Conservation (phyloP, 2,888 invertebrate genomes). For the Synergus laeviventris region DNA sequence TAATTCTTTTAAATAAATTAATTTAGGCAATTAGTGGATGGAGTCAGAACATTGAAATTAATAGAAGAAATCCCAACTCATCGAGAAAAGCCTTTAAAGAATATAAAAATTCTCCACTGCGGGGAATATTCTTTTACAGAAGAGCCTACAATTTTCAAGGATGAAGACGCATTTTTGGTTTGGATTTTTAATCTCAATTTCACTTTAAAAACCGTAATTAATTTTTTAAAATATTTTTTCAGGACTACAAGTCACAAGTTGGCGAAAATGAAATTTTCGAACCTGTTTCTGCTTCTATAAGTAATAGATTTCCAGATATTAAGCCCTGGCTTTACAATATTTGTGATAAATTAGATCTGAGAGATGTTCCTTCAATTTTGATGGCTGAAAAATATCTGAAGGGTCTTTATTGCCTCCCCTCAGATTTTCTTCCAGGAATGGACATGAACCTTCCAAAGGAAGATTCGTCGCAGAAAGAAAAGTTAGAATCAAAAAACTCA, state of each 20-base stretch:
- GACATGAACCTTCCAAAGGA: neutral
- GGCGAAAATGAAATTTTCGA: slow-evolving; percentile 46
- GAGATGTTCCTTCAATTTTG: slow-evolving; percentile 56
- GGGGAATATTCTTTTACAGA: slow-evolving; percentile 57
- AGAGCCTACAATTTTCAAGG: slow-evolving; percentile 37
- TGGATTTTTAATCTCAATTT: neutral
- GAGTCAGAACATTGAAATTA: slow-evolving; percentile 79
- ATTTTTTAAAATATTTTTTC: neutral
- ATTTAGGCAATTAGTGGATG: slow-evolving; percentile 81
- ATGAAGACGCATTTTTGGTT: slow-evolving; percentile 50
- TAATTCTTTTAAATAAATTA: neutral
- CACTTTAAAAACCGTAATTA: neutral
- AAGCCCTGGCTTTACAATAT: slow-evolving; percentile 54
- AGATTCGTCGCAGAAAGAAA: neutral
- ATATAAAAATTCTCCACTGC: slow-evolving; percentile 56
- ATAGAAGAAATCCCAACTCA: slow-evolving; percentile 81
- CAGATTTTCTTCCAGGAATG: neutral
- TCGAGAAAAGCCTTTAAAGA: slow-evolving; percentile 79
- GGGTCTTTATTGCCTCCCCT: slow-evolving; percentile 55
- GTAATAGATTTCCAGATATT: slow-evolving; percentile 48
- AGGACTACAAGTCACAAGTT: neutral
- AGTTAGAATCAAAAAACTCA: neutral
- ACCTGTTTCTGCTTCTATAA: slow-evolving; percentile 35
- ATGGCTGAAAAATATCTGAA: slow-evolving; percentile 53
- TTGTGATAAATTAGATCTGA: slow-evolving; percentile 54